A percentile compares a stretch with the other conserved stretches of the same genome.
These are phyloP conservation scores for Xestia rhomboidea DNA, from an alignment of 2,888 invertebrate genomes.

Conservation along the genomic window DNA sequence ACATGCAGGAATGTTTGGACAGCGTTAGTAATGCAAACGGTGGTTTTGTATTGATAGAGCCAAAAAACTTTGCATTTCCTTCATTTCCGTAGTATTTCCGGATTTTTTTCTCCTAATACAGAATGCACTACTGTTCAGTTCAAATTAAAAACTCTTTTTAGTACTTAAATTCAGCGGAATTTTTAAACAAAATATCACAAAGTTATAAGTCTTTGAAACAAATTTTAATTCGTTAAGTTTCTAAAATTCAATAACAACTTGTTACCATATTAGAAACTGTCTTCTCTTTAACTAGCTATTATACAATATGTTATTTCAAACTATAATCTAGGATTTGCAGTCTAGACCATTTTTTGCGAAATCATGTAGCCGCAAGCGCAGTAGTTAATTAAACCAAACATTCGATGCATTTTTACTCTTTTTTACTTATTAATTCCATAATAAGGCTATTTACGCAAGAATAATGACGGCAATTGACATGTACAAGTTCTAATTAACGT, in stretches of 20 bases:
- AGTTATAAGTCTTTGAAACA: conserved; percentile 19
- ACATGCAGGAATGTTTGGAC: conserved; percentile 35
- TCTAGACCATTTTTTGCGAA: conserved; percentile 67
- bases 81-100: background rate
- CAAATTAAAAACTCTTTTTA: background rate
- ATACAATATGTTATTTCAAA: conserved; percentile 53
- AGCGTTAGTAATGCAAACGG: conserved; percentile 3
- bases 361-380: conserved; percentile 51
- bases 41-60: background rate
- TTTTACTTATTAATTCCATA: conserved; percentile 37
- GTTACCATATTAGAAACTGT: conserved; percentile 24
- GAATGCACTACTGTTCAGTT: background rate
- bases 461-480: conserved; percentile 14
- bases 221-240: conserved; percentile 14
- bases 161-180: background rate
- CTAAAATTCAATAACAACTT: conserved; percentile 16
- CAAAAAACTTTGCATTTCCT: conserved; percentile 9
- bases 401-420: conserved; percentile 27
- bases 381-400: conserved; percentile 46
- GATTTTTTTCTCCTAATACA: background rate
- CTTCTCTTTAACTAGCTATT: conserved; percentile 55
- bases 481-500: background rate
- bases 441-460: conserved; percentile 23
- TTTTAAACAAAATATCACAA: conserved; percentile 2
- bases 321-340: conserved; percentile 60